Evolutionary conservation across 2,113 vertebrate genomes (phyloP).

Genomic region (Pelecanoides urinatrix): DNA sequence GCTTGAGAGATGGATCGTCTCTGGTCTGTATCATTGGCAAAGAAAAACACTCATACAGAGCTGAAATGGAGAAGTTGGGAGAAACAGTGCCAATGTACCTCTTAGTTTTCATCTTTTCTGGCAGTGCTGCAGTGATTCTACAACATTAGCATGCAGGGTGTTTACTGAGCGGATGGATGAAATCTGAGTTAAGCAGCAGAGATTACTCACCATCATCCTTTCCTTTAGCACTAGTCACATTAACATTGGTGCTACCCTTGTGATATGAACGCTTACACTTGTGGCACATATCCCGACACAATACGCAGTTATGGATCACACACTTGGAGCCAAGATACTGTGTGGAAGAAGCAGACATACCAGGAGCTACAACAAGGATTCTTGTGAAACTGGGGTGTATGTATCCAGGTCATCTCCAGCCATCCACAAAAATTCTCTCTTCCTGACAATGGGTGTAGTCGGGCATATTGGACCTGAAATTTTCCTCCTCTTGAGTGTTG

Average conservation of each 20-base stretch:
- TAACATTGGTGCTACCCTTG: neutral
- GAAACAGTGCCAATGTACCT: neutral
- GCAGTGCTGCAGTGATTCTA: constrained; percentile 10
- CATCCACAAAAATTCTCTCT: neutral
- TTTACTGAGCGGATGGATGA: neutral
- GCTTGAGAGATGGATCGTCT: neutral
- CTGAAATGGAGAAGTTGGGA: neutral
- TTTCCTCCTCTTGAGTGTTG: neutral
- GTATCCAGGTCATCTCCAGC: constrained; percentile 26
- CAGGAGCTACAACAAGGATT: neutral
- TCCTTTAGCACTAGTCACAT: neutral
- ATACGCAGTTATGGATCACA: accelerated
- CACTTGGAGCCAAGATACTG: neutral
- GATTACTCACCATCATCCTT: neutral
- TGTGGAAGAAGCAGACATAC: neutral
- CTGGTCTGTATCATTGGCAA: neutral
- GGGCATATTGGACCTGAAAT: neutral
- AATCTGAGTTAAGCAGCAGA: neutral
- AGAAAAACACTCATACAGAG: neutral
- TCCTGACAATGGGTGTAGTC: neutral
- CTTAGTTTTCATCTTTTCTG: neutral
- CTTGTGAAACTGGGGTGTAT: neutral
- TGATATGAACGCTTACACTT: neutral
- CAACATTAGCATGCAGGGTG: constrained; percentile 12
- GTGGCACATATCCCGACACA: neutral